A percentile compares a stretch with the other conserved stretches of the same genome.
phyloP scores from a whole-genome alignment of 1,140 invertebrate genomes.

The Bombus breviceps region DNA sequence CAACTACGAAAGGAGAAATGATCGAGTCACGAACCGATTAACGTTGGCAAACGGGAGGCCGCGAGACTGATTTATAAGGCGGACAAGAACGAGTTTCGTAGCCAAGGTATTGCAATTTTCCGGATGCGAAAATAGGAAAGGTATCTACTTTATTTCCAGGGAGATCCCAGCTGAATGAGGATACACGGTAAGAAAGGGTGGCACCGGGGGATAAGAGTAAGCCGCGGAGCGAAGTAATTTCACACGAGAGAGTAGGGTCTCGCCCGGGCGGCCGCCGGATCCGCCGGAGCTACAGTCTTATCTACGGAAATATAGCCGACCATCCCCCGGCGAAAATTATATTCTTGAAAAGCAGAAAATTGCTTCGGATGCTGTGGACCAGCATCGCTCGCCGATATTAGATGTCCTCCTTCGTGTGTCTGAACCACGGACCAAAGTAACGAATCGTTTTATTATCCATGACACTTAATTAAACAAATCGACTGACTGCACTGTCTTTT shows the following conservation, averaged over 20 bases:
- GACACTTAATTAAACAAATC: not conserved
- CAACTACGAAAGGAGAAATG: not conserved
- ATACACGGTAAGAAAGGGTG: constrained; percentile 77
- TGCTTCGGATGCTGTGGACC: constrained; percentile 64
- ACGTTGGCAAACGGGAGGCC: not conserved
- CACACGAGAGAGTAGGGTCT: constrained; percentile 78
- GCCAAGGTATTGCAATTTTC: constrained; percentile 79
- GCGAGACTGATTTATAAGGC: constrained; percentile 60
- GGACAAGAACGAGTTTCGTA: constrained; percentile 35
- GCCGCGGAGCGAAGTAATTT: constrained; percentile 83
- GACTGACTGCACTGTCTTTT: not conserved
- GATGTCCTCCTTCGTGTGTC: not conserved
- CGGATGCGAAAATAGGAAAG: constrained; percentile 81
- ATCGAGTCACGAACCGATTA: constrained; percentile 34
- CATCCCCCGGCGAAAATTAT: constrained; percentile 79
- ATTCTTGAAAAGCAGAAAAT: constrained; percentile 81
- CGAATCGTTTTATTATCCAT: not conserved
- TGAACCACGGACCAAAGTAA: not conserved
- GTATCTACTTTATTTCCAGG: constrained; percentile 82
- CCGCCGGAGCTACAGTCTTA: constrained; percentile 73
- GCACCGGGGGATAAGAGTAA: constrained; percentile 78
- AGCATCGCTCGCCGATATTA: constrained; percentile 40
- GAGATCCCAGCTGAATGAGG: constrained; percentile 79
- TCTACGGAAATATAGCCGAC: constrained; percentile 74
- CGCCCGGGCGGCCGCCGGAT: constrained; percentile 58